phyloP scores from a whole-genome alignment of 2,113 vertebrate species.

The Guaruba guarouba region DNA sequence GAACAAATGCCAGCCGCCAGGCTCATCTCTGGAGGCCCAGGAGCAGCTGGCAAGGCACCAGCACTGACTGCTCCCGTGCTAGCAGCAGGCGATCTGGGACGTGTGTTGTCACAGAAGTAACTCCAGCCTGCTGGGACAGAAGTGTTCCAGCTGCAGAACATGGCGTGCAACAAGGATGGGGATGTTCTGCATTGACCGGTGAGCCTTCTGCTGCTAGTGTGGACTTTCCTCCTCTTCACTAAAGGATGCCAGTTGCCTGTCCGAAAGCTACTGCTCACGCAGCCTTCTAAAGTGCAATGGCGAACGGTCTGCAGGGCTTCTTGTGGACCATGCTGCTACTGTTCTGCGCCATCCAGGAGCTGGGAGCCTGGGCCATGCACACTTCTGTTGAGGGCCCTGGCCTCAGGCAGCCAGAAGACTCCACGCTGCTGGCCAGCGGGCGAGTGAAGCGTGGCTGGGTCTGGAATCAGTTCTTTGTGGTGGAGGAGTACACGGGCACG shows the following conservation, averaged over 20 bases:
- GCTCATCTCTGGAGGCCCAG: not conserved
- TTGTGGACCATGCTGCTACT: slow-evolving; percentile 64
- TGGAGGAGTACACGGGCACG: slow-evolving; percentile 97
- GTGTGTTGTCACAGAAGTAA: slow-evolving; percentile 11
- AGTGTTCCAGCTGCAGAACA: not conserved
- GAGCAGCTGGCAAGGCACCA: not conserved
- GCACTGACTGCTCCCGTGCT: not conserved
- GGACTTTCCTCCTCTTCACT: not conserved
- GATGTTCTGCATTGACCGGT: not conserved
- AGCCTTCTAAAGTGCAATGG: slow-evolving; percentile 29
- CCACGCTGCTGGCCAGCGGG: slow-evolving; percentile 71
- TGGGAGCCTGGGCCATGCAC: slow-evolving; percentile 6
- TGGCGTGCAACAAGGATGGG: not conserved
- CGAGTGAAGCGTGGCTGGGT: slow-evolving; percentile 99
- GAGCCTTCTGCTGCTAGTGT: not conserved
- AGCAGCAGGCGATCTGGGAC: not conserved
- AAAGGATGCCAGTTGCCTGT: not conserved
- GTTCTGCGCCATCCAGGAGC: slow-evolving; percentile 45
- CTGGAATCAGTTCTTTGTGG: slow-evolving; percentile 99
- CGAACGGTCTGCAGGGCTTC: slow-evolving; percentile 48
- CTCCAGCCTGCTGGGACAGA: not conserved
- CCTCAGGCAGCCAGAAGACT: slow-evolving; percentile 39
- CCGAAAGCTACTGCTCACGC: slow-evolving; percentile 9
- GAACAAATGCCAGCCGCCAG: slow-evolving; percentile 31
- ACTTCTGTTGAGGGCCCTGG: not conserved